These are phyloP conservation scores for Pachyuromys duprasi DNA, from an alignment of 2,797 vertebrate species.

Conservation along the genomic window DNA sequence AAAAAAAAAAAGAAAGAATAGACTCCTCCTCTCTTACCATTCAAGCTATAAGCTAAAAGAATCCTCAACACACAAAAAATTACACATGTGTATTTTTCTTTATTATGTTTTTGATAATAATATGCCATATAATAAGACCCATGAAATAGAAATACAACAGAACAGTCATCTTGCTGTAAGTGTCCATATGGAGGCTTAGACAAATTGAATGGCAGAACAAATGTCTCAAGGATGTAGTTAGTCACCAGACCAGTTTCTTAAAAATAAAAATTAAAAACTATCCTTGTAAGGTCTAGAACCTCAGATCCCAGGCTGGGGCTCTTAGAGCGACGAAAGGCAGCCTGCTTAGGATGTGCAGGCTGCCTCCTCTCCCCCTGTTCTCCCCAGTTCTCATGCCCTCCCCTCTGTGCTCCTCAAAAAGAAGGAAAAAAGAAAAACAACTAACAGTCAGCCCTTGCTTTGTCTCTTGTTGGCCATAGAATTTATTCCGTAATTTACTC, in stretches of 20 bases:
- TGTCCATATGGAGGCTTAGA: neutral
- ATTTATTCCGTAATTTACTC: constrained; percentile 73
- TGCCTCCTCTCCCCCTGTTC: neutral
- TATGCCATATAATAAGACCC: neutral
- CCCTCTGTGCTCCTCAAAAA: neutral
- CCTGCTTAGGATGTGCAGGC: neutral
- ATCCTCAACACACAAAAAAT: neutral
- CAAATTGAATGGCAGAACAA: neutral
- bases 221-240: neutral
- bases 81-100: neutral
- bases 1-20: neutral
- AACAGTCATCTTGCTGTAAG: neutral
- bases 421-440: neutral
- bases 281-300: neutral
- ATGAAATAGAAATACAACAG: too few species aligned
- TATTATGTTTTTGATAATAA: neutral
- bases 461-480: constrained; percentile 58
- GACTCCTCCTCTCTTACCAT: neutral
- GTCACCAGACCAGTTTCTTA: neutral
- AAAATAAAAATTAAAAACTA: neutral
- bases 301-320: neutral
- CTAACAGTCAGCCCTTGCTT: neutral
- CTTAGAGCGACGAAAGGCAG: neutral
- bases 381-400: neutral
- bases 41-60: neutral